Evolutionary conservation across 2,113 vertebrate genomes (phyloP), one percentile per base, ranked within the genome.

Genomic region (Rhegmatorhina hoffmannsi): DNA sequence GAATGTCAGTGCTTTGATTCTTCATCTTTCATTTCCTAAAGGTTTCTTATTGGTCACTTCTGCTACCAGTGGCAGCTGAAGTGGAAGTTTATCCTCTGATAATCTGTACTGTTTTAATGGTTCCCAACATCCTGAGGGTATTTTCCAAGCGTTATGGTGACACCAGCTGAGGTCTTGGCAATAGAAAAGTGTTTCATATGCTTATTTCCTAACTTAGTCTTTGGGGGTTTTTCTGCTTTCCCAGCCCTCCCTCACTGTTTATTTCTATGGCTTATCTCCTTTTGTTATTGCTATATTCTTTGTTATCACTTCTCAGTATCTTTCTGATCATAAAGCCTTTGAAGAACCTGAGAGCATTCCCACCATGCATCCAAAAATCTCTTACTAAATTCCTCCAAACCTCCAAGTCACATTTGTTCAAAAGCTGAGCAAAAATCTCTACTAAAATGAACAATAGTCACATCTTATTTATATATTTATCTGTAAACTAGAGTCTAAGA

Each of bases 41-140:
- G 11, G 16, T 82, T 95, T 79, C 89, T 82, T 80, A 86, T 60
- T 91, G 81, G 89, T 75, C 80, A 95, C 77, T 94, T 89, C 77
- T 89, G 81, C 69, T 50, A 86, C 59, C 4, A 9, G 66, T 70
- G 64, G 78, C 63, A 89, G 84, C 70, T 70, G 80, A 96, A 85
- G 84, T 90, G n/a, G 82, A 96, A 94, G 92, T 96, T 96, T 95
- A 94, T 84, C 67, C 87, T 92, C 89, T 50, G 74, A 95, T 84
- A 91, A 95, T 92, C 77, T 89, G 92, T 70, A 83, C 69, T 70
- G 74, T 78, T 87, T 80, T 93, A 94, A 93, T 93, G 86, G 85
- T 73, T 95, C 74, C 91, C 46, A 21, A 74, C 63, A 94, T 90
- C 74, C 86, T 78, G 43, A 94, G 91, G 50, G 76, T 89, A 92